These are phyloP conservation scores for Dryas iulia DNA, from an alignment of 1,140 invertebrate species.

Conservation along the genomic window DNA sequence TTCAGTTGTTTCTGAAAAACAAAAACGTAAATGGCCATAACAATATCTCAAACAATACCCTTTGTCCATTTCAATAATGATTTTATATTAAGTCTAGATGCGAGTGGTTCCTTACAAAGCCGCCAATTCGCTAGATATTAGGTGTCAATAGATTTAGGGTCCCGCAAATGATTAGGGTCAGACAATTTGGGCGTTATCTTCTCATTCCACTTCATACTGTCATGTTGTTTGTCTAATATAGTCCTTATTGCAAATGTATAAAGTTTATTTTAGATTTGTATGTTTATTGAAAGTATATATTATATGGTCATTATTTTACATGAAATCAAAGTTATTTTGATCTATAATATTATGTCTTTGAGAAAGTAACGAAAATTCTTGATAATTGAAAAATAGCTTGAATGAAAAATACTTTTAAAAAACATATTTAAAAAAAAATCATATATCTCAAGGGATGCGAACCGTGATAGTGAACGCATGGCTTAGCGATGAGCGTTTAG, in stretches of 20 bases:
- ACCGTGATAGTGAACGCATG: no score
- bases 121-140: slow-evolving; percentile 4
- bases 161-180: slow-evolving; percentile 32
- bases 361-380: no score
- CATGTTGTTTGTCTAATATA: background rate
- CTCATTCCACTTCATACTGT: slow-evolving; percentile 11
- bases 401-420: no score
- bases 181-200: slow-evolving; percentile 33
- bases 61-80: background rate
- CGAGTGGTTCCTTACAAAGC: slow-evolving; percentile 7
- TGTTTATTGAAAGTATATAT: background rate
- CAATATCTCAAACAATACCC: background rate
- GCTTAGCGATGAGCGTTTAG: no score
- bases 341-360: background rate
- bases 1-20: no score
- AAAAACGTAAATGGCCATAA: background rate
- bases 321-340: slow-evolving; percentile 5
- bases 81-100: slow-evolving; percentile 1
- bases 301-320: background rate
- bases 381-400: no score
- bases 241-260: background rate
- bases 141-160: slow-evolving; percentile 30
- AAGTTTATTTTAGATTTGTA: background rate
- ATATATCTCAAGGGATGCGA: no score
- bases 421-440: no score